phyloP scores from a whole-genome alignment of 2,113 vertebrate genomes.

The Sorex araneus region DNA sequence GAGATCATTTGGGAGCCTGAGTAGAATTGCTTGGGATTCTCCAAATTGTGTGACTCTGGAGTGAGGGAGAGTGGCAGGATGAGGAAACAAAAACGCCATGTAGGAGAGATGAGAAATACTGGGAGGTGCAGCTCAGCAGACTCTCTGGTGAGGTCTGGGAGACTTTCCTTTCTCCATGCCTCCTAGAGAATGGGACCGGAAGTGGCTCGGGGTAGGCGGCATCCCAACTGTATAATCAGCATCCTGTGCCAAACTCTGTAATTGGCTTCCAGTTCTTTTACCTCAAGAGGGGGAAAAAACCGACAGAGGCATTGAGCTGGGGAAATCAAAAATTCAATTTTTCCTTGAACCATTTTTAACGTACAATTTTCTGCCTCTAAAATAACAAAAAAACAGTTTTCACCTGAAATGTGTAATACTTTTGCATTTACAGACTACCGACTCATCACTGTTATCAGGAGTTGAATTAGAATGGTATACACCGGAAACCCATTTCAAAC shows the following conservation, averaged over 20 bases:
- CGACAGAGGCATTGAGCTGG: background rate
- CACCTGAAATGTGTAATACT: background rate
- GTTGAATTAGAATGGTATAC: background rate
- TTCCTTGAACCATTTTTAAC: background rate
- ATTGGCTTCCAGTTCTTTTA: constrained; percentile 19
- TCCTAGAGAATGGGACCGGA: background rate
- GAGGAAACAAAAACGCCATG: background rate
- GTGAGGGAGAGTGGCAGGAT: background rate
- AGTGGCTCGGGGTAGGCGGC: background rate
- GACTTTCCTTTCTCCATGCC: constrained; percentile 17
- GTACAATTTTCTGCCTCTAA: constrained; percentile 6
- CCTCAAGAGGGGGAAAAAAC: background rate
- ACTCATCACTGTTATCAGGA: constrained; percentile 44
- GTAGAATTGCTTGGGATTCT: background rate
- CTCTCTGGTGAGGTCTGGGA: background rate
- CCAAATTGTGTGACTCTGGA: constrained; percentile 11
- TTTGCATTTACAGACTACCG: constrained; percentile 32
- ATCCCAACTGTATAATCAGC: background rate
- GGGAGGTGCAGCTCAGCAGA: background rate
- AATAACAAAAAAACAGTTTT: constrained; percentile 37
- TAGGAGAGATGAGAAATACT: background rate
- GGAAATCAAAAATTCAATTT: background rate
- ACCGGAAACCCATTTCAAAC: background rate
- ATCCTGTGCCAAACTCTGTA: background rate
- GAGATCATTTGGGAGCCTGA: constrained; percentile 30